Evolutionary conservation across 2,113 vertebrate genomes (phyloP).

Genomic region (Rhineura floridana): DNA sequence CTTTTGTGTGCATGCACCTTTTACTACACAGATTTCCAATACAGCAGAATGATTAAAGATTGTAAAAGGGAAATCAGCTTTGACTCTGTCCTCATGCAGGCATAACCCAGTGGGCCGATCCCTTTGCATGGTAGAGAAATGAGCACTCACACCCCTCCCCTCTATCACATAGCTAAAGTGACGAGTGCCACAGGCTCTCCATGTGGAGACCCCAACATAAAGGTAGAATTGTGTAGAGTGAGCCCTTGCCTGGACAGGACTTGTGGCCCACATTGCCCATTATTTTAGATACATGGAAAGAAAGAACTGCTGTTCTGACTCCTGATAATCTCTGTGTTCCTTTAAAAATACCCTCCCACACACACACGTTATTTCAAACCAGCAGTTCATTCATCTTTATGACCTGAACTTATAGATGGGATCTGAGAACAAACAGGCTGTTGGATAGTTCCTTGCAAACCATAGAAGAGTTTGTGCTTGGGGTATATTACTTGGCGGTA

Average conservation of each 20-base stretch:
- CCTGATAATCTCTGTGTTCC: neutral
- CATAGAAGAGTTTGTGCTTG: neutral
- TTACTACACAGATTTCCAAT: neutral
- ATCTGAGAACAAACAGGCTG: neutral
- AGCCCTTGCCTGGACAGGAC: neutral
- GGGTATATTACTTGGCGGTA: neutral
- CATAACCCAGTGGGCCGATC: neutral
- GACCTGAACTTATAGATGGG: too few relatives aligned
- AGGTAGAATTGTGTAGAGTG: too few relatives aligned
- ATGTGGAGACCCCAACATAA: neutral
- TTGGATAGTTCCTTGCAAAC: neutral
- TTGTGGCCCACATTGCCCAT: neutral
- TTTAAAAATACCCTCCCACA: neutral
- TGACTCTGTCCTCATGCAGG: neutral
- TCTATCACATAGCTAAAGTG: neutral
- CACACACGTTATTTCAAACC: neutral
- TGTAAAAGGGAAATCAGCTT: too few relatives aligned
- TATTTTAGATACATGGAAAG: neutral
- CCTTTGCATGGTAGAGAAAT: neutral
- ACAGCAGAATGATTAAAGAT: neutral
- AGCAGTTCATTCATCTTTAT: neutral
- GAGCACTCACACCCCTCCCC: too few relatives aligned
- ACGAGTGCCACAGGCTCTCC: neutral
- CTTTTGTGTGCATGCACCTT: neutral
- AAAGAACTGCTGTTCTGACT: neutral